Conservation (phyloP, 2,797 vertebrate genomes). For the Sus cebifrons region DNA sequence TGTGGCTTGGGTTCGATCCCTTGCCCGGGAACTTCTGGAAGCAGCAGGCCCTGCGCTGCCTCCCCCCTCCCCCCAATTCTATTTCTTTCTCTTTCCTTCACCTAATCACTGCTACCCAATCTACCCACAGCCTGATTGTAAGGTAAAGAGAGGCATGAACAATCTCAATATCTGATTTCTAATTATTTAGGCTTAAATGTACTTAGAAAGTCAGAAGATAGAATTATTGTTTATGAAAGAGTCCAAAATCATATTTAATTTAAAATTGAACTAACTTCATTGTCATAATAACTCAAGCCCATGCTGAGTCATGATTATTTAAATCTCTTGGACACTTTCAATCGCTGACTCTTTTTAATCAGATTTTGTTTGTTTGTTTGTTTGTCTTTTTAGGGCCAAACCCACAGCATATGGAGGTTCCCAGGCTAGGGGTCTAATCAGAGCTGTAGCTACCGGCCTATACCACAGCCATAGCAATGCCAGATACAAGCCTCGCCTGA, state of each 20-base stretch:
- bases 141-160: background rate
- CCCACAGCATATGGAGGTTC: too few relatives aligned
- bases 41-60: too few relatives aligned
- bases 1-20: too few relatives aligned
- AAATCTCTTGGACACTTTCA: too few relatives aligned
- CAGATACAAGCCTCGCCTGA: too few relatives aligned
- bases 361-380: background rate
- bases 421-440: too few relatives aligned
- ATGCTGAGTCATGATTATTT: background rate
- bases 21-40: too few relatives aligned
- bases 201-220: background rate
- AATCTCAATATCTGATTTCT: background rate
- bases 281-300: background rate
- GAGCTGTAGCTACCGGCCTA: too few relatives aligned
- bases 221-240: background rate
- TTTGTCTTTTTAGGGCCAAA: too few relatives aligned
- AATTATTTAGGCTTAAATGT: background rate
- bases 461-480: too few relatives aligned
- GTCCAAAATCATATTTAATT: background rate
- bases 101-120: too few relatives aligned
- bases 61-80: too few relatives aligned
- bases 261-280: constrained; percentile 21
- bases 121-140: background rate
- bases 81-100: background rate
- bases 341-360: background rate